Evolutionary conservation across 2,113 vertebrate species (phyloP).

Genomic region (Hydrolagus affinis): DNA sequence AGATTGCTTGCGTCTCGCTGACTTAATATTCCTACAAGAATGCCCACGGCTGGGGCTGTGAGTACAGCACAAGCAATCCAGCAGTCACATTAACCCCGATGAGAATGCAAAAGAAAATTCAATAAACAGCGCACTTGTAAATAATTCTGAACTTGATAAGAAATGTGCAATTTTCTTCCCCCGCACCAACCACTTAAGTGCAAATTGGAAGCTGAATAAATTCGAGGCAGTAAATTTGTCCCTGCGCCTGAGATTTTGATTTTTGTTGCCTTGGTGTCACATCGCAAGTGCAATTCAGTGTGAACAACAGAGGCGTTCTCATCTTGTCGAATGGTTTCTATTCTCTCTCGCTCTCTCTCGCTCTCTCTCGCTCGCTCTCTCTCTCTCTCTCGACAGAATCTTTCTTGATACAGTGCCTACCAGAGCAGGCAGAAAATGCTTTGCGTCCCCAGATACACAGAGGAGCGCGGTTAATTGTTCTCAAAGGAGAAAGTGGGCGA

Average conservation of each 20-base stretch:
- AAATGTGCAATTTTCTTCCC: background rate
- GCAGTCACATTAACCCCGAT: background rate
- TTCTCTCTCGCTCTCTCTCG: background rate
- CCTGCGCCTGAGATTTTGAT: background rate
- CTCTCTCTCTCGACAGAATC: background rate
- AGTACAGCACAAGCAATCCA: background rate
- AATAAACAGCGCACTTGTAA: background rate
- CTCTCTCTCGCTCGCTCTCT: background rate
- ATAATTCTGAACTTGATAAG: background rate
- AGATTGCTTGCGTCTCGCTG: background rate
- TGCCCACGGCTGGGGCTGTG: background rate
- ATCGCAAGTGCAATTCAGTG: background rate
- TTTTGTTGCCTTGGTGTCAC: slow-evolving; percentile 25
- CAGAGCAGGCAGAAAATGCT: too few species aligned
- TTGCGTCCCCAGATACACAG: too few species aligned
- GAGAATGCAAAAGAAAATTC: background rate
- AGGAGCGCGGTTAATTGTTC: too few species aligned
- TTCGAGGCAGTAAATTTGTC: background rate
- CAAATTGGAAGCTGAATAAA: slow-evolving; percentile 24
- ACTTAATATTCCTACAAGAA: background rate
- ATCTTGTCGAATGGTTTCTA: too few species aligned
- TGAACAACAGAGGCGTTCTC: background rate
- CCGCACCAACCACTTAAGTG: background rate
- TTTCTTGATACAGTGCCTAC: too few species aligned
- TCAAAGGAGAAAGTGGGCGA: too few species aligned